These are phyloP conservation scores for Aphidius gifuensis DNA, from an alignment of 1,140 invertebrate species.

Conservation along the genomic window DNA sequence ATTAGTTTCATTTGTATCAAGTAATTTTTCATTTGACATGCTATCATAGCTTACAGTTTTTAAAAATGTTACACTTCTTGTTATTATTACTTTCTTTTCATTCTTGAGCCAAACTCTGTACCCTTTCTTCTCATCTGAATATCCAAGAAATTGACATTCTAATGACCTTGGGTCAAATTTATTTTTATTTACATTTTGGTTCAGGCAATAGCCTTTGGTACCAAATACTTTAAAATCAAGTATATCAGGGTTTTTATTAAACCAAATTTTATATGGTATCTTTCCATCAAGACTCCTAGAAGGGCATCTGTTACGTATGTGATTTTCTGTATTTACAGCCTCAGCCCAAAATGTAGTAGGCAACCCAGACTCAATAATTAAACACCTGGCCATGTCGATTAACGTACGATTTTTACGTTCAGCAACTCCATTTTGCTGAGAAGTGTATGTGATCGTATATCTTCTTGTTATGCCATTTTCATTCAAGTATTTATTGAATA, in stretches of 20 bases:
- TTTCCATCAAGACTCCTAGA: conserved; percentile 18
- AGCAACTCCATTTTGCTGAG: conserved; percentile 23
- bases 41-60: no score
- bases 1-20: no score
- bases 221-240: conserved; percentile 26
- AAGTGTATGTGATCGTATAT: conserved; percentile 16
- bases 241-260: conserved; percentile 21
- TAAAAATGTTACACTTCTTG: no score
- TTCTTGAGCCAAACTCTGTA: no score
- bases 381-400: conserved; percentile 37
- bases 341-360: conserved; percentile 32
- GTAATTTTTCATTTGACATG: no score
- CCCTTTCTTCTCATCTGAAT: no score
- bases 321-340: conserved; percentile 26
- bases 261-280: conserved; percentile 29
- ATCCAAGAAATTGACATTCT: no score
- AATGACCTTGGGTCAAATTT: no score
- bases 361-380: conserved; percentile 35
- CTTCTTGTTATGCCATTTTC: conserved; percentile 19
- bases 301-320: conserved; percentile 29
- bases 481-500: conserved; percentile 30
- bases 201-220: conserved; percentile 17
- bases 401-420: conserved; percentile 31
- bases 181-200: background rate
- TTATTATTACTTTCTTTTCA: no score